A percentile compares a stretch with the other conserved stretches of the same genome.
phyloP scores from a whole-genome alignment of 2,113 vertebrate species.

The Pelobates fuscus region DNA sequence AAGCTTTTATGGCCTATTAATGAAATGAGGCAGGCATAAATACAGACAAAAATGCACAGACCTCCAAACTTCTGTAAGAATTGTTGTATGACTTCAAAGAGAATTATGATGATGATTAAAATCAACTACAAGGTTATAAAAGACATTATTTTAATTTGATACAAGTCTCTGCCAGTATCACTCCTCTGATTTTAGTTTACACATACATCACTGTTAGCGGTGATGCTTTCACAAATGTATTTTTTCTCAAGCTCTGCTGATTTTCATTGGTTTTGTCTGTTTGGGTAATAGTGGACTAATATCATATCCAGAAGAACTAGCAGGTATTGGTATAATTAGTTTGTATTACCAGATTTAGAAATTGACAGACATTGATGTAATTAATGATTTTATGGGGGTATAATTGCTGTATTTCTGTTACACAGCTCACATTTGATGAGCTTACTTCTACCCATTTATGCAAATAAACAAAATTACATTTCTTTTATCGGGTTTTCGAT shows the following conservation, averaged over 20 bases:
- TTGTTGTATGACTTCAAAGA: slow-evolving; percentile 13
- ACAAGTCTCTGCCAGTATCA: background rate
- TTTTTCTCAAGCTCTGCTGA: background rate
- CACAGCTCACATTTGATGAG: no score
- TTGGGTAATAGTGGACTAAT: no score
- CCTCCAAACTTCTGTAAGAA: background rate
- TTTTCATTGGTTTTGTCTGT: background rate
- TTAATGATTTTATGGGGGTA: no score
- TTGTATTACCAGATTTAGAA: no score
- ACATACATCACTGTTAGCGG: background rate
- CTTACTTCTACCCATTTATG: no score
- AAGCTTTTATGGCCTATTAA: slow-evolving; percentile 32
- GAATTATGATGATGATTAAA: slow-evolving; percentile 3
- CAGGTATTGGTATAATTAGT: no score
- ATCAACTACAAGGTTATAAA: slow-evolving; percentile 26
- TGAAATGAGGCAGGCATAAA: slow-evolving; percentile 21
- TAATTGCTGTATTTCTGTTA: no score
- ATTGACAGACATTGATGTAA: no score
- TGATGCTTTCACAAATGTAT: background rate
- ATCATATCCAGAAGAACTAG: no score
- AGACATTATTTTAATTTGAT: background rate
- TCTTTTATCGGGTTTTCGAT: no score
- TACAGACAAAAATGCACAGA: background rate
- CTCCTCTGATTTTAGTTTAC: background rate
- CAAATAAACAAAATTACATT: no score